These are phyloP conservation scores for Dolichotis patagonum DNA, from an alignment of 2,113 vertebrate genomes.

Conservation along the genomic window DNA sequence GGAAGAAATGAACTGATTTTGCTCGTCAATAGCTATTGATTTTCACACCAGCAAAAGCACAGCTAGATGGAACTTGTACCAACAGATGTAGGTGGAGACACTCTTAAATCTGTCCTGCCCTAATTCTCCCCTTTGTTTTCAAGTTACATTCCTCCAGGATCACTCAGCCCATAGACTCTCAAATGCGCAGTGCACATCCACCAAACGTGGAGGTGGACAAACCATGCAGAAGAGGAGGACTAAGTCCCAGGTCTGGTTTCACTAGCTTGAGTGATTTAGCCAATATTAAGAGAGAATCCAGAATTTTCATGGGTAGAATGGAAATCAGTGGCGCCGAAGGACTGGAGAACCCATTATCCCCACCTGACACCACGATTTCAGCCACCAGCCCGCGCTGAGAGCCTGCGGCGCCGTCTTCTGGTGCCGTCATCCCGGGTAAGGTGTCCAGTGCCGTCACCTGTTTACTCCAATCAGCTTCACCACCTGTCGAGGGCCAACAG, in stretches of 20 bases:
- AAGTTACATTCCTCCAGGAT: not conserved
- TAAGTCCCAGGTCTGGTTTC: not conserved
- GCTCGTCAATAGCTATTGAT: not conserved
- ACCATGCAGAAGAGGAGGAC: not conserved
- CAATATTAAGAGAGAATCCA: not conserved
- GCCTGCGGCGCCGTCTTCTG: not conserved
- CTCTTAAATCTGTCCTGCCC: not conserved
- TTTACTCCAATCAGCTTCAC: constrained; percentile 48
- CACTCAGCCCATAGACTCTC: not conserved
- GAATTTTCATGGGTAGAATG: not conserved
- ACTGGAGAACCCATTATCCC: not conserved
- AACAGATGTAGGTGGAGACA: not conserved
- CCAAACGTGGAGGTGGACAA: not conserved
- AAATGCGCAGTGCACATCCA: not conserved
- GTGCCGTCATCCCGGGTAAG: not conserved
- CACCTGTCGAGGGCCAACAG: constrained; percentile 73
- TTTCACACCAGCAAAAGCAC: not conserved
- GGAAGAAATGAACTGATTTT: not conserved
- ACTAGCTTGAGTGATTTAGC: not conserved
- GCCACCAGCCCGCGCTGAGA: constrained; percentile 77
- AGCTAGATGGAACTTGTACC: not conserved
- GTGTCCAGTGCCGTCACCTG: constrained; percentile 72
- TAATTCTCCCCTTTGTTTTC: not conserved
- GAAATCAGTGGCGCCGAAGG: not conserved
- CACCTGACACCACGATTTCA: constrained; percentile 95